Conservation (phyloP, 1,140 invertebrate genomes). For the Sitobion miscanthi region DNA sequence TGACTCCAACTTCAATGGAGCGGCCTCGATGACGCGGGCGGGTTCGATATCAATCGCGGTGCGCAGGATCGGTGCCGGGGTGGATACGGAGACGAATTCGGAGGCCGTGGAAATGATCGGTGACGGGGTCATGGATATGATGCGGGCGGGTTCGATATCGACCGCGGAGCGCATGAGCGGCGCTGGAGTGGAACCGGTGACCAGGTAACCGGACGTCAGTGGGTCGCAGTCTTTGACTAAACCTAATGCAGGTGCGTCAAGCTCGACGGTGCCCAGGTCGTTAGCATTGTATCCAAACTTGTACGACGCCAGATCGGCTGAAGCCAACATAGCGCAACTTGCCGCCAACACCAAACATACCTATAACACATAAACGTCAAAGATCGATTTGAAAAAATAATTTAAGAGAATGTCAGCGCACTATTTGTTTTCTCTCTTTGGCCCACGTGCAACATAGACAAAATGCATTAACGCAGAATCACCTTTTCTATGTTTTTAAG, state of each 20-base stretch:
- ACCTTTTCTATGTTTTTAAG: too few relatives aligned
- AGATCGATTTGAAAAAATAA: not conserved
- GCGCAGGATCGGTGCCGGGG: not conserved
- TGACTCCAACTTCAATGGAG: not conserved
- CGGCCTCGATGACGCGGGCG: not conserved
- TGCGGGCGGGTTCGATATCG: not conserved
- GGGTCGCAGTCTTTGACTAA: not conserved
- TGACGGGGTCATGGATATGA: not conserved
- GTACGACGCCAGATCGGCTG: not conserved
- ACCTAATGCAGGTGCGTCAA: not conserved
- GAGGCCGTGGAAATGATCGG: not conserved
- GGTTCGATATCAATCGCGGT: not conserved
- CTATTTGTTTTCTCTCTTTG: too few relatives aligned
- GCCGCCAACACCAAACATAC: not conserved
- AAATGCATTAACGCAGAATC: too few relatives aligned
- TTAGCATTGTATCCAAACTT: not conserved
- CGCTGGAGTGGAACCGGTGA: not conserved
- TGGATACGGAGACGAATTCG: not conserved
- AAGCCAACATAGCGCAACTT: not conserved
- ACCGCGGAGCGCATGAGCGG: not conserved
- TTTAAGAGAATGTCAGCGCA: not conserved
- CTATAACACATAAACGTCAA: not conserved
- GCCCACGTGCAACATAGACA: too few relatives aligned
- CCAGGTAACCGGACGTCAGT: not conserved
- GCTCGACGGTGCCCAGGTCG: not conserved